phyloP scores from a whole-genome alignment of 1,140 invertebrate species.

The Macrobrachium rosenbergii region DNA sequence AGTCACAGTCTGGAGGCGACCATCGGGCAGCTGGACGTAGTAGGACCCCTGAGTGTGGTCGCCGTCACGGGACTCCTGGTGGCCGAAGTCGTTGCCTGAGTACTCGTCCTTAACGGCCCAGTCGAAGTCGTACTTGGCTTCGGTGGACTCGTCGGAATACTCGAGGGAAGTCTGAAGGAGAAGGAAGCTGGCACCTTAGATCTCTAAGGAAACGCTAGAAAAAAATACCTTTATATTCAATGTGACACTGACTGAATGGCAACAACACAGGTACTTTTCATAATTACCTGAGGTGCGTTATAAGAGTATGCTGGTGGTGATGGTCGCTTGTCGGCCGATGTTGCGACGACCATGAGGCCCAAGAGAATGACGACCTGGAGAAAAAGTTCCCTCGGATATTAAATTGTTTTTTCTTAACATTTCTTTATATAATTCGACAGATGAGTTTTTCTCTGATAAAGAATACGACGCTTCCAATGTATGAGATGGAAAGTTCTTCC shows the following conservation, averaged over 20 bases:
- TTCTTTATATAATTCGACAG: too few species aligned
- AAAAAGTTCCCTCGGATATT: neutral
- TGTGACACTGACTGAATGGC: too few species aligned
- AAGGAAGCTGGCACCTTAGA: neutral
- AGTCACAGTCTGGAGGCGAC: constrained; percentile 6
- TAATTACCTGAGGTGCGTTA: neutral
- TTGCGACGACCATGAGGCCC: neutral
- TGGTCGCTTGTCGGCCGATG: neutral
- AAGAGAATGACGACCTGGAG: neutral
- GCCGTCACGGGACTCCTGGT: constrained; percentile 25
- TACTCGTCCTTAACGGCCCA: constrained; percentile 20
- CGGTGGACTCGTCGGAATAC: neutral
- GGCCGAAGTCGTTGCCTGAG: constrained; percentile 21
- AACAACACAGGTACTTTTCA: neutral
- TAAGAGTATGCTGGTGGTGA: neutral
- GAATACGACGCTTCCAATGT: too few species aligned
- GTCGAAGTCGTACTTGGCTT: constrained; percentile 19
- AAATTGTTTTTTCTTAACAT: too few species aligned
- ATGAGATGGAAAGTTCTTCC: too few species aligned
- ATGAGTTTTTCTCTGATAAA: too few species aligned
- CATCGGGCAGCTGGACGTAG: constrained; percentile 29
- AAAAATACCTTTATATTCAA: too few species aligned
- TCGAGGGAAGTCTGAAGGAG: neutral
- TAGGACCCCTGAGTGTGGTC: constrained; percentile 30
- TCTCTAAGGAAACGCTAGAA: neutral